Percentiles rank a stretch among this genome's conserved stretches.
Conservation (phyloP, 2,797 vertebrate species). For the Thamnophis elegans region DNA sequence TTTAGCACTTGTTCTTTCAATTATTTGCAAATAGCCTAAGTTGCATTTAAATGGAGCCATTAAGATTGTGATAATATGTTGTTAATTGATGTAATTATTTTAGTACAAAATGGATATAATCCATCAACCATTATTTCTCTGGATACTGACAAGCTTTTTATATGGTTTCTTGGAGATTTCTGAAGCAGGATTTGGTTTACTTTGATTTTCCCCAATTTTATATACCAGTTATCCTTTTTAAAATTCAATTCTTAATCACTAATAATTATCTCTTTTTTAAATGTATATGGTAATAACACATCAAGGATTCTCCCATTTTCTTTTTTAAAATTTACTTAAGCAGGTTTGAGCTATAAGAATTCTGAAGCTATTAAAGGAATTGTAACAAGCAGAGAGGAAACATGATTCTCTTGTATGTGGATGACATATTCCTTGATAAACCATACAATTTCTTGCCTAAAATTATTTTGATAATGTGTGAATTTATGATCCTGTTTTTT, state of each 20-base stretch:
- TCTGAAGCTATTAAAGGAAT: background rate
- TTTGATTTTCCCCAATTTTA: background rate
- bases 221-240: background rate
- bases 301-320: background rate
- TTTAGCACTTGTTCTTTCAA: background rate
- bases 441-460: background rate
- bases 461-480: background rate
- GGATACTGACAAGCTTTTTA: background rate
- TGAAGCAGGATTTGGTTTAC: background rate
- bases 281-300: background rate
- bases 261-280: background rate
- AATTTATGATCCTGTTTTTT: background rate
- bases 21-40: background rate
- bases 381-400: background rate
- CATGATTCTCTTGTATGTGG: background rate
- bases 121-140: background rate
- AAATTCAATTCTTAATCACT: background rate
- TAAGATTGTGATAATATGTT: background rate
- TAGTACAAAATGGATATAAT: background rate
- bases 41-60: background rate
- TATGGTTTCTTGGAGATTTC: background rate
- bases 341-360: background rate
- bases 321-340: background rate
- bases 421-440: background rate
- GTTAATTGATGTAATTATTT: background rate